Conservation (phyloP, 2,888 invertebrate species). For the Belgica antarctica region DNA sequence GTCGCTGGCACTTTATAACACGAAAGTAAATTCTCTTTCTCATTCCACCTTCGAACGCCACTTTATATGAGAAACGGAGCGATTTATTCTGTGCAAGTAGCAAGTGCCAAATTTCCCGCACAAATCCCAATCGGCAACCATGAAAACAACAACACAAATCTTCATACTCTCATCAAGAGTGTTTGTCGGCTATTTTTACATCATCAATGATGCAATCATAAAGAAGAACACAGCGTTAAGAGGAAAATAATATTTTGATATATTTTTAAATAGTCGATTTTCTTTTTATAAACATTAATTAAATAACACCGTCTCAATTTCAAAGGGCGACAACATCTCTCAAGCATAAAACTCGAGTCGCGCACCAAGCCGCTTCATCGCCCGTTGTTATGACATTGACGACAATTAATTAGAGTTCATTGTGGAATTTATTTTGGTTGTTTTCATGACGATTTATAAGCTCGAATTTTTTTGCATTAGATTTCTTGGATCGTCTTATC, state of each 20-base stretch:
- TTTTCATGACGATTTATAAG: neutral
- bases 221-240: too few species aligned
- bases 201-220: slow-evolving; percentile 16
- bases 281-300: too few species aligned
- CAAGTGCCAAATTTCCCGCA: neutral
- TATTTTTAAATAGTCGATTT: too few species aligned
- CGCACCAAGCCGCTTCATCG: neutral
- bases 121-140: slow-evolving; percentile 10
- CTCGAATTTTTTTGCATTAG: neutral
- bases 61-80: too few species aligned
- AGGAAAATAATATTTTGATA: too few species aligned
- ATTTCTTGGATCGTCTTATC: neutral
- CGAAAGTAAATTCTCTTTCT: slow-evolving; percentile 1
- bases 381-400: neutral
- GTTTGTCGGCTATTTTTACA: slow-evolving; percentile 8
- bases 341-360: too few species aligned
- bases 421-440: neutral
- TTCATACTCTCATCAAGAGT: neutral
- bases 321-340: too few species aligned
- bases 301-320: too few species aligned
- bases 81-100: too few species aligned
- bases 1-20: slow-evolving; percentile 15
- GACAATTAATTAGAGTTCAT: neutral
- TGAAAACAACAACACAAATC: slow-evolving; percentile 24
- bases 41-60: too few species aligned